phyloP scores from a whole-genome alignment of 1,140 invertebrate genomes.

The Drosophila ananassae region DNA sequence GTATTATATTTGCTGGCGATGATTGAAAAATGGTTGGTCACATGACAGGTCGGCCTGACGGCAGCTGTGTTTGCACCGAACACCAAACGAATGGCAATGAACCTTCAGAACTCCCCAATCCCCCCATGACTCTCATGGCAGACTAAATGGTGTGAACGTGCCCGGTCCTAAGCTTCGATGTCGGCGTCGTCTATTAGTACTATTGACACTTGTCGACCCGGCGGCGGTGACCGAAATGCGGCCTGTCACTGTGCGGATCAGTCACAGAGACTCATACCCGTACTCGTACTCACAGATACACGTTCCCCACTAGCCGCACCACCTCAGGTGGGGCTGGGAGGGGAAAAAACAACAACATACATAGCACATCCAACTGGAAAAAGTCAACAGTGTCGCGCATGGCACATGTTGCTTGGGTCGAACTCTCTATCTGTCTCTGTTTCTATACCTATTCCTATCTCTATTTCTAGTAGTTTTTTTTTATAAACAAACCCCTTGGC shows the following conservation, averaged over 20 bases:
- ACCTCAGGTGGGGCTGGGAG: conserved; percentile 26
- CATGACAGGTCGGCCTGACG: conserved; percentile 65
- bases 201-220: conserved; percentile 81
- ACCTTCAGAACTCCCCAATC: conserved; percentile 39
- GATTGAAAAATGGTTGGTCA: conserved; percentile 75
- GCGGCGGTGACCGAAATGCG: conserved; percentile 52
- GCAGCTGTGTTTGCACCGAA: conserved; percentile 71
- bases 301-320: conserved; percentile 15
- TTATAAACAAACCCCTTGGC: conserved; percentile 4
- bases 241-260: conserved; percentile 75
- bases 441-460: not conserved
- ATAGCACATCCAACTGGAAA: conserved; percentile 60
- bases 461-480: not conserved
- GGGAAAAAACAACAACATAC: conserved; percentile 3
- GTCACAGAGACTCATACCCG: conserved; percentile 37
- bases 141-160: conserved; percentile 39
- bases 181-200: conserved; percentile 71
- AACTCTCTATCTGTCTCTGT: conserved; percentile 13
- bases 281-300: conserved; percentile 19
- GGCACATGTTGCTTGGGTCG: conserved; percentile 57
- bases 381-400: conserved; percentile 76
- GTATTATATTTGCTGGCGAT: conserved; percentile 4
- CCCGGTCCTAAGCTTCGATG: conserved; percentile 45
- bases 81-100: conserved; percentile 66
- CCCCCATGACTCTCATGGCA: not conserved